Evolutionary conservation across 2,888 invertebrate species (phyloP), one percentile per base, ranked within the genome.

Genomic region (Napeogenes sylphis): DNA sequence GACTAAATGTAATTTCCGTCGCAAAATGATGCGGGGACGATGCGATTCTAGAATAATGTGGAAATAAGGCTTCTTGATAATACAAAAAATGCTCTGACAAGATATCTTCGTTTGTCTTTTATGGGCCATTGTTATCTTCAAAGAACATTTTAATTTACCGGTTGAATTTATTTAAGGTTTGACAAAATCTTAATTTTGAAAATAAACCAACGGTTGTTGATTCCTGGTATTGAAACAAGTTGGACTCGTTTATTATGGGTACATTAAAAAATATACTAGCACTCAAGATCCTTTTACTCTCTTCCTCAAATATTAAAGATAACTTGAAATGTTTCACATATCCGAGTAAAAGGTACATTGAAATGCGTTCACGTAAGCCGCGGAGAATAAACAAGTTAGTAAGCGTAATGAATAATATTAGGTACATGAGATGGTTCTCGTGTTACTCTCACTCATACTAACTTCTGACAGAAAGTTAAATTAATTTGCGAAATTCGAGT

Each of bases 401-500:
- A 42, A 12, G 10, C 42, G 10, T 51, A 51, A 51, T 51, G 30
- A 51, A 51, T 30, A 51, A 51, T 51, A 51, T 30, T 30, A n/a
- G n/a, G n/a, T n/a, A 51, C 30, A 51, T 30, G 51, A 51, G 51
- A 51, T 51, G 51, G 30, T 51, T 21, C 12, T 30, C 51, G 30
- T 30, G 51, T 51, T 51, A 21, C 51, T 51, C 51, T 21, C 10
- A 30, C 30, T 51, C 51, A 10, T 30, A 51, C 51, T 12, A 51
- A 51, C 51, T 51, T 51, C 51, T 51, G 30, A 30, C 51, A 51
- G 51, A 51, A 51, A 30, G 51, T 51, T 51, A 51, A 51, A 51
- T 51, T 51, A 51, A 51, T 12, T 51, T 51, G 30, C 30, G 30
- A 30, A 51, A 30, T 30, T 51, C 30, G 10, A 5, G 21, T 51